Evolutionary conservation across 2,113 vertebrate species (phyloP).

Genomic region (Myocastor coypus): DNA sequence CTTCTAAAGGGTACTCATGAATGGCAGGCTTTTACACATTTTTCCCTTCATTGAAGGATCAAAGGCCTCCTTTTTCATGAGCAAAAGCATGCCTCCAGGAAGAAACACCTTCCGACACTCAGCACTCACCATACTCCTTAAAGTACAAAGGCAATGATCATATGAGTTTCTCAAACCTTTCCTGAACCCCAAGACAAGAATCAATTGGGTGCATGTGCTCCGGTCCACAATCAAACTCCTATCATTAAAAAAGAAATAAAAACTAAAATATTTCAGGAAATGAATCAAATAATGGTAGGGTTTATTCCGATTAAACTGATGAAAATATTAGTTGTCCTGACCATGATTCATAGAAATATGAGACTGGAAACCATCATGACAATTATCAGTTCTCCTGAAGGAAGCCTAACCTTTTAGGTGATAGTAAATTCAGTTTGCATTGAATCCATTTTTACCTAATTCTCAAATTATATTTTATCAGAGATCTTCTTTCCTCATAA

Average conservation of each 20-base stretch:
- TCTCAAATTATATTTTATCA: background rate
- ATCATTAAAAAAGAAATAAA: background rate
- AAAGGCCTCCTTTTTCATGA: background rate
- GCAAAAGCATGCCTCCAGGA: background rate
- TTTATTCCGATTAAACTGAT: constrained; percentile 19
- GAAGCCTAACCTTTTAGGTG: background rate
- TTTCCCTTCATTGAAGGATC: background rate
- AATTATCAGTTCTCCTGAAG: background rate
- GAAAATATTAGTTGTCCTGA: background rate
- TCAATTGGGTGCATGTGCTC: background rate
- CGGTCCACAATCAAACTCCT: background rate
- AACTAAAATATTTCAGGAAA: background rate
- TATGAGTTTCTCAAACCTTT: background rate
- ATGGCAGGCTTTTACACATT: background rate
- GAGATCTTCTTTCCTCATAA: background rate
- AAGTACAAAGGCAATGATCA: fast-evolving
- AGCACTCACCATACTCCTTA: background rate
- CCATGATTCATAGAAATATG: background rate
- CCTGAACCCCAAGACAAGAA: background rate
- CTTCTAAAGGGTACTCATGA: background rate
- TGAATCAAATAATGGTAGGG: background rate
- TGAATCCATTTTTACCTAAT: background rate
- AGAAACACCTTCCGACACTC: background rate
- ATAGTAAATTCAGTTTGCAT: background rate
- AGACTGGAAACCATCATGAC: background rate